phyloP scores from a whole-genome alignment of 2,113 vertebrate genomes.

The Dipodomys spectabilis region DNA sequence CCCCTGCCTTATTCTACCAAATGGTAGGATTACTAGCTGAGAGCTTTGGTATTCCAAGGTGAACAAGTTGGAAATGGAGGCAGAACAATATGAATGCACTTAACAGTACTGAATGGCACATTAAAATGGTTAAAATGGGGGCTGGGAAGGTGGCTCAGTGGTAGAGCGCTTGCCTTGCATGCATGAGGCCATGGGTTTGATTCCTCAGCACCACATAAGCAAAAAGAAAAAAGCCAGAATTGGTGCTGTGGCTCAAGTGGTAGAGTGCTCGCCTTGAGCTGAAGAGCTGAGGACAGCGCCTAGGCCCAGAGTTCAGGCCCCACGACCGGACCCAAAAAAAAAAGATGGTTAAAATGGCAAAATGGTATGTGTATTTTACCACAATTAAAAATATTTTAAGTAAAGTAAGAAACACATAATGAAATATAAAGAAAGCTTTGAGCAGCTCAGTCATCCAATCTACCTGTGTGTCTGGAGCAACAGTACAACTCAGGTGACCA shows the following conservation, averaged over 20 bases:
- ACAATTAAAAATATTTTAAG: not conserved
- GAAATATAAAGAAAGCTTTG: conserved; percentile 14
- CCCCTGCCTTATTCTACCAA: too few relatives aligned
- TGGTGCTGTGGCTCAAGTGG: too few relatives aligned
- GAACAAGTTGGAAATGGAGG: conserved; percentile 12
- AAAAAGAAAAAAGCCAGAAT: too few relatives aligned
- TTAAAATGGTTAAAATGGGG: too few relatives aligned
- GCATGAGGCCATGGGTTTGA: too few relatives aligned
- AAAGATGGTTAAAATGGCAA: not conserved
- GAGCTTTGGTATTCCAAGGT: conserved; percentile 45
- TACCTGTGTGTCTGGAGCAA: not conserved
- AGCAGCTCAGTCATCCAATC: conserved; percentile 17
- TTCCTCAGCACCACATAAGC: too few relatives aligned
- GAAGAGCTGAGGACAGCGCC: too few relatives aligned
- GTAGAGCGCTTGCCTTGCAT: too few relatives aligned
- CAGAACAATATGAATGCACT: not conserved
- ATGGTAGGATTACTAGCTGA: not conserved
- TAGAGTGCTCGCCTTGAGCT: too few relatives aligned
- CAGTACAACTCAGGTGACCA: not conserved
- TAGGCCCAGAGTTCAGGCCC: too few relatives aligned
- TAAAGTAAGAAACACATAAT: conserved; percentile 25
- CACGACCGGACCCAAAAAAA: not conserved
- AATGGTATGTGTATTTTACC: not conserved
- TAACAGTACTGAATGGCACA: not conserved
- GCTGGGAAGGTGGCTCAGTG: too few relatives aligned